Base-by-base conservation (phyloP, 2,113 vertebrate genomes). In the Furnarius figulus region DNA sequence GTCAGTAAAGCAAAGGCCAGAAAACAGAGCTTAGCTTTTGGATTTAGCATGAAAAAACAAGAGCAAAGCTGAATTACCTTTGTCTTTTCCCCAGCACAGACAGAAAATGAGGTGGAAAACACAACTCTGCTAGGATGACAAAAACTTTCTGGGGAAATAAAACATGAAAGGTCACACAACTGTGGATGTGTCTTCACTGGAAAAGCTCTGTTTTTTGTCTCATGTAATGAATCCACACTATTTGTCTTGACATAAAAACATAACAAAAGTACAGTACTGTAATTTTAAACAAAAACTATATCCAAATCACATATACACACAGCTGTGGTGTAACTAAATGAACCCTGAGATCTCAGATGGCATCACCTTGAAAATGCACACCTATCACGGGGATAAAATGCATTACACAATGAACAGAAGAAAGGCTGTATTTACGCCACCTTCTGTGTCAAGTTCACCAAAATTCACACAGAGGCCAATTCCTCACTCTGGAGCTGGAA, bases 351-450 rank as follows among this genome's bases (percentile, higher is more conserved):
- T 59, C 5, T 92, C 30, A 67, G 40, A 47, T 0, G 1, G 10
- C 0, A 0, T 16, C 2, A 7, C 23, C 25, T 18, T 8, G 1
- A 40, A 79, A 33, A 1, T 58, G 40, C 47, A 70, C 23, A 6
- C 4, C 7, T 78, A 19, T 25, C 21, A 42, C 44, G 68, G 16
- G 14, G 24, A 49, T 46, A 33, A 70, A 82, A 62, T 37, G 21
- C 16, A 14, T 53, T 65, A 50, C 22, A 58, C 22, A n/a, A 52
- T 31, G 10, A 72, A 31, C 2, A 16, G n/a, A 9, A 39, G 31
- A 44, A 70, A 10, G 16, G n/a, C 23, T 71, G 37, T 56, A 24
- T 31, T 92, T 65, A 62, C 58, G 22, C 44, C 58, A 23, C 19
- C 14, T 63, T 86, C n/a, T 39, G 21, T 2, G 0, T 37, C 5